phyloP scores from a whole-genome alignment of 1,140 invertebrate genomes.

The Wiebesia pumilae region DNA sequence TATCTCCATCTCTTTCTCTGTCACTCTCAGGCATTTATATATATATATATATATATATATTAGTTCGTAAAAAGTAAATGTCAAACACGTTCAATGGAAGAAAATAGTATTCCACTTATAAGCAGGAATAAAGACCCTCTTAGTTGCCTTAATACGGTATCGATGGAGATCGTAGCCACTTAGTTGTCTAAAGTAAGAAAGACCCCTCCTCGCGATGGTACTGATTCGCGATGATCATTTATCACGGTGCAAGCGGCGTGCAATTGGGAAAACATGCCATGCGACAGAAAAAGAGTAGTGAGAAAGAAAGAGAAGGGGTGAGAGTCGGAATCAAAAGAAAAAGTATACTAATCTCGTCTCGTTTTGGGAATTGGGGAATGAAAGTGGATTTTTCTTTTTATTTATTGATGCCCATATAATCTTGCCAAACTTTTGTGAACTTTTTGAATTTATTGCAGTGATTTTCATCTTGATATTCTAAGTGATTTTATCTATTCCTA shows the following conservation, averaged over 20 bases:
- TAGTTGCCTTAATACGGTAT: constrained; percentile 10
- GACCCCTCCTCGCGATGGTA: not conserved
- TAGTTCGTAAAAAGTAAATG: not conserved
- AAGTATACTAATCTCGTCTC: not conserved
- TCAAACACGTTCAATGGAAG: not conserved
- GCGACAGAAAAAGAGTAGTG: not conserved
- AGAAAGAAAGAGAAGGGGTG: not conserved
- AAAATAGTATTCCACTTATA: not conserved
- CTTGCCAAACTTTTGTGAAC: constrained; percentile 31
- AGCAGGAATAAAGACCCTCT: constrained; percentile 2
- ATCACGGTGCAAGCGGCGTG: constrained; percentile 21
- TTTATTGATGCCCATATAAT: constrained; percentile 33
- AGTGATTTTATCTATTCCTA: not conserved
- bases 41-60: too few species aligned
- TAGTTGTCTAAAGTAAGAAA: not conserved
- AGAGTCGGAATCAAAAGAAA: not conserved
- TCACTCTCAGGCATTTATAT: too few species aligned
- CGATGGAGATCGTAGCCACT: constrained; percentile 6
- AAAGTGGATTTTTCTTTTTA: constrained; percentile 35
- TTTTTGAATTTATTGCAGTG: constrained; percentile 33
- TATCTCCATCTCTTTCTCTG: too few species aligned
- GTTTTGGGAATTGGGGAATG: constrained; percentile 32
- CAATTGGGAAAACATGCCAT: constrained; percentile 14
- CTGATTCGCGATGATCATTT: constrained; percentile 49
- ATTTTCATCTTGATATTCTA: constrained; percentile 10